Base-by-base conservation (phyloP, 2,113 vertebrate species). In the Phalacrocorax pelagicus region DNA sequence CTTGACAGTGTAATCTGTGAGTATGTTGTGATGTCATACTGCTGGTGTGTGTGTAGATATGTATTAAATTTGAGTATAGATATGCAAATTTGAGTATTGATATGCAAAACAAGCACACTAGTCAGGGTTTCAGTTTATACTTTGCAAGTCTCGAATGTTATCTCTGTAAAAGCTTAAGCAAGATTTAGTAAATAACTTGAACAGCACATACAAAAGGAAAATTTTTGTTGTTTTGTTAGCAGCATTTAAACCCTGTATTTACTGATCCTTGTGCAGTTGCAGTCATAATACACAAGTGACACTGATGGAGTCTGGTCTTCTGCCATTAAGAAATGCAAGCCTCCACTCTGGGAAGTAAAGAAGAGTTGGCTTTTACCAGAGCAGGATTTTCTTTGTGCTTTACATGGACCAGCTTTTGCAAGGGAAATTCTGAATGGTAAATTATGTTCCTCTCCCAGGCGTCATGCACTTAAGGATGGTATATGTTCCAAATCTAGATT, bases 1-100 rank as follows among this genome's bases (percentile, higher is more conserved):
- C 93, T 90, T 95, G 97, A 96, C 86, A 95, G 32, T 49, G 38
- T 90, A 95, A 94, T 94, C 75, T 87, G 57, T 44, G 86, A 85
- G 26, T 42, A 52, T 85, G 62, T 61, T 81, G 81, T 81, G 81
- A 57, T 97, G 63, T 94, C 51, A 42, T 75, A 38, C 65, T 87
- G 51, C 61, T 55, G 54, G 24, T 29, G 11, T 63, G 17, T 52
- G 21, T 63, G 58, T 47, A 44, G 54, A 77, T 40, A 29, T 23
- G 44, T 74, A 84, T 54, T 89, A 89, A 90, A 82, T 74, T 81
- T 80, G 57, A 81, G 7, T 71, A 34, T 78, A 81, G 26, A 46
- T 38, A 38, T 38, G 38, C 38, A 38, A 38, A 38, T 38, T 38
- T 66, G 77, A 77, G 36, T 88, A 65, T 47, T 30, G 67, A 81